Base-by-base conservation (phyloP, 2,113 vertebrate species). In the Taxidea taxus region DNA sequence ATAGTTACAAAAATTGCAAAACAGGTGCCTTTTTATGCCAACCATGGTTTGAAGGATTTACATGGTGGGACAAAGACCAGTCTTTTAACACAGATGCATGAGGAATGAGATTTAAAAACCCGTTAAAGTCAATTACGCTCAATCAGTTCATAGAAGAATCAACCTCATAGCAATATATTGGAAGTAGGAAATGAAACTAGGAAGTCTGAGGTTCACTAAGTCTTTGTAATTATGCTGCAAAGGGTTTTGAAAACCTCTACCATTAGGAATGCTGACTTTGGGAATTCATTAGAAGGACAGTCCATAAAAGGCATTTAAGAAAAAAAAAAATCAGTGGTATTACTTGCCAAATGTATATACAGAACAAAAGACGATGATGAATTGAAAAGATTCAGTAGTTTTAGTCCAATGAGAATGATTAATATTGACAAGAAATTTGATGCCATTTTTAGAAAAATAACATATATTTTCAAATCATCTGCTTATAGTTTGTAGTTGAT, bases 101-200 rank as follows among this genome's bases (percentile, higher is more conserved):
- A 64, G 9, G 44, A 93, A 72, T 85, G 14, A 68, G n/a, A 93
- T 94, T 87, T 90, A 49, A 96, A 96, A 96, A 47, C 31, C 42
- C 75, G 2, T 23, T 64, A 34, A 9, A 84, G 39, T 44, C 20
- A 49, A 7, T 92, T 84, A 90, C 96, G 75, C 6, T 84, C 31
- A 84, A 9, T 1, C 39, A 15, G 0, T 34, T 37, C 34, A 44
- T 44, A 39, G 37, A 18, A 37, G 31, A 10, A 56, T 90, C 51
- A 85, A n/a, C 15, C n/a, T 95, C n/a, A 42, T 44, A 70, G 34
- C 21, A 95, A 37, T 37, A 80, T 70, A 58, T 72, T 56, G 60
- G 87, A 93, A 80, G 21, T 51, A 95, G 27, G 11, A 82, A 77
- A 27, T 58, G 16, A 56, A 82, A 58, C 29, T 82, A 89, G n/a